Conservation (phyloP, 2,888 invertebrate species). For the Tenthredo amoena region DNA sequence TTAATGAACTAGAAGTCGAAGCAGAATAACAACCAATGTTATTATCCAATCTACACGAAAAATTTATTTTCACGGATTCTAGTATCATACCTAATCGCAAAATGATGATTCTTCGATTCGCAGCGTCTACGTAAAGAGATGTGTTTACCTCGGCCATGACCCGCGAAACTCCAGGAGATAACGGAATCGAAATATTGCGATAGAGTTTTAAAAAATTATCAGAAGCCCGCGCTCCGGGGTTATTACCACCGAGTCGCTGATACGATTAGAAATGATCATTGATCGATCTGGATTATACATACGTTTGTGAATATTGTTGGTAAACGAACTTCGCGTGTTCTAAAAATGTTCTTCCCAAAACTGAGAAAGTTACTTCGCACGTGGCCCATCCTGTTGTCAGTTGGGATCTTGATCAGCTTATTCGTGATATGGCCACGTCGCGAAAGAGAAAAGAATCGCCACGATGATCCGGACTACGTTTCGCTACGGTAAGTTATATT, state of each 20-base stretch:
- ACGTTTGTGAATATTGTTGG: neutral
- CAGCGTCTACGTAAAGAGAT: slow-evolving; percentile 11
- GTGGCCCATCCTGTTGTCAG: slow-evolving; percentile 65
- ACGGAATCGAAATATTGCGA: slow-evolving; percentile 40
- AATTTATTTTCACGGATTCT: neutral
- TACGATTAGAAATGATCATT: slow-evolving; percentile 20
- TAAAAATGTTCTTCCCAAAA: slow-evolving; percentile 69
- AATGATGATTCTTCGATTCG: neutral
- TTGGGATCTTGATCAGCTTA: slow-evolving; percentile 63
- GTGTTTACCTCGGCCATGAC: slow-evolving; percentile 31
- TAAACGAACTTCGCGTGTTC: neutral
- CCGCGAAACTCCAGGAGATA: slow-evolving; percentile 27
- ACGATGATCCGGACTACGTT: slow-evolving; percentile 61
- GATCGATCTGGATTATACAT: neutral
- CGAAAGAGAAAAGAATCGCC: slow-evolving; percentile 57
- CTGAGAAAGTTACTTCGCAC: slow-evolving; percentile 69
- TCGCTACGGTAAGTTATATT: slow-evolving; percentile 62
- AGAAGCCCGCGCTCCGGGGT: neutral
- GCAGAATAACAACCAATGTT: neutral
- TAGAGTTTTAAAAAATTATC: slow-evolving; percentile 25
- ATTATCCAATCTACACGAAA: neutral
- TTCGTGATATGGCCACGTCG: slow-evolving; percentile 69
- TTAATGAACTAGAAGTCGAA: neutral
- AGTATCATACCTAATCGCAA: neutral
- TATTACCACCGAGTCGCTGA: neutral